Conservation (phyloP, 2,113 vertebrate species). For the Pterocles burchelli region DNA sequence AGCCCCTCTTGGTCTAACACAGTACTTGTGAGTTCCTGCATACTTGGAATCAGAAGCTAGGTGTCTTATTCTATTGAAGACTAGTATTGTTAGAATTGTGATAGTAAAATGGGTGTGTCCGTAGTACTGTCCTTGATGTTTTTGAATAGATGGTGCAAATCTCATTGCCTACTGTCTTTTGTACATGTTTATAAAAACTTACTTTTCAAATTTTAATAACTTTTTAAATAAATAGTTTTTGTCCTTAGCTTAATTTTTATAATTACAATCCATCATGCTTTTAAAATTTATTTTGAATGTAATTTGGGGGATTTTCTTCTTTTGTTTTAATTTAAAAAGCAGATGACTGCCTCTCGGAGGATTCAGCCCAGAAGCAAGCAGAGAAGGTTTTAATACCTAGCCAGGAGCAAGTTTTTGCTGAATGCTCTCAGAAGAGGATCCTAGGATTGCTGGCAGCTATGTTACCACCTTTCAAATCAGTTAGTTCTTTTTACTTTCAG, state of each 20-base stretch:
- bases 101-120: background rate
- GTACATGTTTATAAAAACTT: background rate
- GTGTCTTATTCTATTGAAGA: background rate
- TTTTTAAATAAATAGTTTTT: background rate
- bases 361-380: constrained; percentile 66
- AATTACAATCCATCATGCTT: too few relatives aligned
- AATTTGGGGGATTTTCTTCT: background rate
- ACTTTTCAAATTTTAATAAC: background rate
- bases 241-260: too few relatives aligned
- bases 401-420: constrained; percentile 93
- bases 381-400: constrained; percentile 79
- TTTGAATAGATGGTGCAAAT: background rate
- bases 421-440: constrained; percentile 96
- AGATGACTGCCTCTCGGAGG: constrained; percentile 51
- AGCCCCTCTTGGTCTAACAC: background rate
- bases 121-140: background rate
- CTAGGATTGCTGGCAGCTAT: constrained; percentile 93
- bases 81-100: background rate
- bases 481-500: constrained; percentile 69
- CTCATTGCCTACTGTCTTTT: background rate
- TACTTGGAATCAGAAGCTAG: background rate
- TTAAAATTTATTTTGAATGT: background rate
- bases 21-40: background rate
- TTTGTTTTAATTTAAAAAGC: constrained; percentile 2
- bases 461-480: constrained; percentile 89